These are phyloP conservation scores for Silurus glanis DNA, from an alignment of 2,113 vertebrate species.

Conservation along the genomic window DNA sequence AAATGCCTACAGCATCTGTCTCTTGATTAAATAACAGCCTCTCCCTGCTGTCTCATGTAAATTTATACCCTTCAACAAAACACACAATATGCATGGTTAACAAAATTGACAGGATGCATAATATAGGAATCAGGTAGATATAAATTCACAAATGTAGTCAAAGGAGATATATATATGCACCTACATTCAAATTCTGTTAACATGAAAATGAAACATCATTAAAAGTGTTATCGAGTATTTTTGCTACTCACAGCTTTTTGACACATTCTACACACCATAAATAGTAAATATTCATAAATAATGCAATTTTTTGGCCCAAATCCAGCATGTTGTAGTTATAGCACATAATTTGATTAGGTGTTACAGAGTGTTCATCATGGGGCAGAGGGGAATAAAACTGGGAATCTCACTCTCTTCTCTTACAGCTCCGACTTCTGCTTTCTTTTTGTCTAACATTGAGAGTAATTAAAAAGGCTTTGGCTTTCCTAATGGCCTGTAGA, in stretches of 20 bases:
- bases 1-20: slow-evolving; percentile 30
- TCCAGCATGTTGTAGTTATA: background rate
- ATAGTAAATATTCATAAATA: background rate
- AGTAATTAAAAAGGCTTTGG: slow-evolving; percentile 64
- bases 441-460: slow-evolving; percentile 52
- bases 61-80: slow-evolving; percentile 34
- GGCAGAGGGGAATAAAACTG: background rate
- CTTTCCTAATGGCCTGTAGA: slow-evolving; percentile 54
- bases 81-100: slow-evolving; percentile 8
- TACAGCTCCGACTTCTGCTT: background rate
- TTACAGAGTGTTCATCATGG: background rate
- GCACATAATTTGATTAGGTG: background rate
- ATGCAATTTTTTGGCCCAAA: background rate
- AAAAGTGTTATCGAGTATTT: background rate
- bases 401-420: background rate
- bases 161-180: background rate
- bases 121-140: background rate
- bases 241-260: background rate
- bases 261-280: slow-evolving; percentile 23
- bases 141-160: background rate
- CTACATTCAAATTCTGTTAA: background rate
- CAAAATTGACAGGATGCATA: background rate
- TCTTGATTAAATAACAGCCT: slow-evolving; percentile 24
- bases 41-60: slow-evolving; percentile 34
- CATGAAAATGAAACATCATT: background rate